Evolutionary conservation across 2,113 vertebrate genomes (phyloP).

Genomic region (Castor canadensis): DNA sequence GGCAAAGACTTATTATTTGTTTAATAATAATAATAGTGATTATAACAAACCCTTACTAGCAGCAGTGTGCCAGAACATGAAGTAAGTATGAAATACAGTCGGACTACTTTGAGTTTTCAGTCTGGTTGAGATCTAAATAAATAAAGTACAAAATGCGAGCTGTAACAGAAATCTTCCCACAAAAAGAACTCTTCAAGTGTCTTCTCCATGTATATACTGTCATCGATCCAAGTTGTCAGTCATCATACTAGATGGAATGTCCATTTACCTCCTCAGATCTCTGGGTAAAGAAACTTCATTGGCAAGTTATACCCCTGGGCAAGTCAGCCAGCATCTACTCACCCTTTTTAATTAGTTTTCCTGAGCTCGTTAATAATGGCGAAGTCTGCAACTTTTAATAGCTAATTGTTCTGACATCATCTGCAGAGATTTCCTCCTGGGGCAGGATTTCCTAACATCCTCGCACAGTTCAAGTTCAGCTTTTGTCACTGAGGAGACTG

Average conservation of each 20-base stretch:
- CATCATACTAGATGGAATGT: neutral
- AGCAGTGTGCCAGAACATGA: neutral
- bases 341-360: slow-evolving; percentile 43
- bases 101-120: neutral
- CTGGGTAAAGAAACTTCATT: neutral
- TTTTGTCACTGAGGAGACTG: slow-evolving; percentile 37
- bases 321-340: slow-evolving; percentile 11
- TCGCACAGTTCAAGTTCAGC: slow-evolving; percentile 32
- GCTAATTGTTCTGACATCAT: slow-evolving; percentile 59
- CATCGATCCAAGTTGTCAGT: neutral
- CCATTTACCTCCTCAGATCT: neutral
- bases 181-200: neutral
- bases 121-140: neutral
- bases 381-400: slow-evolving; percentile 12
- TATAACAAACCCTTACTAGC: neutral
- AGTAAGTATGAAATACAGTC: neutral
- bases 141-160: neutral
- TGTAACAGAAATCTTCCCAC: neutral
- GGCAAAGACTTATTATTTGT: neutral
- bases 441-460: slow-evolving; percentile 57
- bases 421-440: neutral
- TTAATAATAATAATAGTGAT: neutral
- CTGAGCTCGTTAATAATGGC: neutral
- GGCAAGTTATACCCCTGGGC: neutral
- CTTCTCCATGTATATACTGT: neutral